These are phyloP conservation scores for Emydocephalus ijimae DNA, from an alignment of 2,113 vertebrate genomes.

Conservation along the genomic window DNA sequence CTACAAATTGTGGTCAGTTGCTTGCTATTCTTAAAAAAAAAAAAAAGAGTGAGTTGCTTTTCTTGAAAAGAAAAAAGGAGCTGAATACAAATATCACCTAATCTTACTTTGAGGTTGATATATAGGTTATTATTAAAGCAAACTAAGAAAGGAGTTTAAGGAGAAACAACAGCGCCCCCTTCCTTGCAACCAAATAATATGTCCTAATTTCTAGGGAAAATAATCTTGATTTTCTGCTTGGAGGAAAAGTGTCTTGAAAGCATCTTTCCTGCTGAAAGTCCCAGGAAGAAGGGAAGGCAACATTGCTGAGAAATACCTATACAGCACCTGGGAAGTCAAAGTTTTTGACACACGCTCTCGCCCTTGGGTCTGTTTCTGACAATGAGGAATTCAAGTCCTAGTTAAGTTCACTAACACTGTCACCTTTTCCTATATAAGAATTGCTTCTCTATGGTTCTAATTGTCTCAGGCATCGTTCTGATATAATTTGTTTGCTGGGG, in stretches of 20 bases:
- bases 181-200: slow-evolving; percentile 40
- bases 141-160: neutral
- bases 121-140: slow-evolving; percentile 4
- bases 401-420: neutral
- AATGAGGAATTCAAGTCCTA: neutral
- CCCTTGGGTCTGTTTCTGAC: neutral
- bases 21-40: neutral
- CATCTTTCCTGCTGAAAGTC: neutral
- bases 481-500: neutral
- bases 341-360: neutral
- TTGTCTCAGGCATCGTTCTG: neutral
- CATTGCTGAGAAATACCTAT: neutral
- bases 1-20: neutral
- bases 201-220: neutral
- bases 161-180: slow-evolving; percentile 46
- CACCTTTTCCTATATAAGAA: neutral
- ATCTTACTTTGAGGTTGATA: neutral
- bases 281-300: no score
- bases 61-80: neutral
- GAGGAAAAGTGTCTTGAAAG: neutral
- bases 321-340: neutral
- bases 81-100: neutral
- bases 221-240: neutral
- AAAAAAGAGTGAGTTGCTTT: neutral
- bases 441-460: neutral